phyloP scores from a whole-genome alignment of 2,113 vertebrate species.

The Antennarius striatus region DNA sequence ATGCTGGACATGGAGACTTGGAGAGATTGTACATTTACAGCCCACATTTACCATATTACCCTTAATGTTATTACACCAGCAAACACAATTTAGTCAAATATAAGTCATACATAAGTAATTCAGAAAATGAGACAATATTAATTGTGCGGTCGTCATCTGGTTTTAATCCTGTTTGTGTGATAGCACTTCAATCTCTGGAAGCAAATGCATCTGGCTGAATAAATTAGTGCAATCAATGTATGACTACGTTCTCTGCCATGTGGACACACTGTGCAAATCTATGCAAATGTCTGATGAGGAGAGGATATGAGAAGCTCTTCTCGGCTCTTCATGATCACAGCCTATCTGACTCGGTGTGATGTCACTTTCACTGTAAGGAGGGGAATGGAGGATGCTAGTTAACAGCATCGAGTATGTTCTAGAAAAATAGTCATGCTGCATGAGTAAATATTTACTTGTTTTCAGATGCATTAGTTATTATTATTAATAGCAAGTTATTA shows the following conservation, averaged over 20 bases:
- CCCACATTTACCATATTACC: constrained; percentile 69
- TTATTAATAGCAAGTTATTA: no score
- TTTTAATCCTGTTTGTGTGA: constrained; percentile 71
- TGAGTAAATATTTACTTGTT: not conserved
- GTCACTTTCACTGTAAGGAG: no score
- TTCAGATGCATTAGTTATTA: not conserved
- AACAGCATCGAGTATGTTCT: no score
- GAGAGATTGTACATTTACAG: constrained; percentile 61
- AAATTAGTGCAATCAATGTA: constrained; percentile 74
- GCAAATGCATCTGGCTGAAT: constrained; percentile 64
- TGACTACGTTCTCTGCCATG: constrained; percentile 63
- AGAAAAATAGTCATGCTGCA: no score
- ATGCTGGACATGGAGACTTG: constrained; percentile 53
- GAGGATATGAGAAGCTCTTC: constrained; percentile 67
- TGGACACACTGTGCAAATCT: constrained; percentile 69
- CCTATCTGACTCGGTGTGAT: no score
- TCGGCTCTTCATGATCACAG: not conserved
- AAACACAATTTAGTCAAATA: constrained; percentile 73
- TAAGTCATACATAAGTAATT: constrained; percentile 71
- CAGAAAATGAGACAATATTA: constrained; percentile 68
- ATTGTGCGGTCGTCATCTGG: constrained; percentile 57
- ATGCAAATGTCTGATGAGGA: constrained; percentile 67
- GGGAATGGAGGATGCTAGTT: no score
- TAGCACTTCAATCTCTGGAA: constrained; percentile 67
- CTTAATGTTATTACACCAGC: constrained; percentile 71